phyloP scores from a whole-genome alignment of 2,797 vertebrate genomes.

The Setipinna tenuifilis region DNA sequence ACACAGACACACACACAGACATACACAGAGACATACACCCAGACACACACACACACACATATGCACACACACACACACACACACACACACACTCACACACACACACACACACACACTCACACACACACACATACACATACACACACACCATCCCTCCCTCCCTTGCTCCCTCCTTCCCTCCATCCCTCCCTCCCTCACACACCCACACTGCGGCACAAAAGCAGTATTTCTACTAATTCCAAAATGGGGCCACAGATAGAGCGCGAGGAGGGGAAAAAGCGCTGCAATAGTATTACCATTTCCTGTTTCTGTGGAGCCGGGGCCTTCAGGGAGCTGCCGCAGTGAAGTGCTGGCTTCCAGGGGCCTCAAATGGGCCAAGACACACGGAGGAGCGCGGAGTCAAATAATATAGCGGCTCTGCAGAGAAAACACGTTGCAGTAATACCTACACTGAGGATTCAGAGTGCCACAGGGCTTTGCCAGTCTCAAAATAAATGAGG shows the following conservation, averaged over 20 bases:
- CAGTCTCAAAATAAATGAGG: constrained; percentile 69
- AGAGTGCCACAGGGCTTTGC: constrained; percentile 58
- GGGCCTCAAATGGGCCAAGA: constrained; percentile 75
- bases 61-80: not conserved
- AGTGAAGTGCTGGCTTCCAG: constrained; percentile 81
- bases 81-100: no score
- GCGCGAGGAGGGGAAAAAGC: constrained; percentile 64
- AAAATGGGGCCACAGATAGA: constrained; percentile 21
- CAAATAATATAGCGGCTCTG: constrained; percentile 74
- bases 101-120: not conserved
- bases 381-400: constrained; percentile 72
- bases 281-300: constrained; percentile 85
- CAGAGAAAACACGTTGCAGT: constrained; percentile 69
- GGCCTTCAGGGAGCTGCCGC: constrained; percentile 72
- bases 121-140: not conserved
- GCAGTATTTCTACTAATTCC: constrained; percentile 23
- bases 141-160: not conserved
- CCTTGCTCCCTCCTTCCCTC: no score
- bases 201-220: not conserved
- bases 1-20: no score
- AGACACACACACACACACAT: not conserved
- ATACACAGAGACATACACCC: not conserved
- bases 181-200: no score
- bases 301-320: constrained; percentile 81
- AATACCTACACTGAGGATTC: constrained; percentile 66